Evolutionary conservation across 2,888 invertebrate genomes (phyloP).

Genomic region (Mylabris sibirica): DNA sequence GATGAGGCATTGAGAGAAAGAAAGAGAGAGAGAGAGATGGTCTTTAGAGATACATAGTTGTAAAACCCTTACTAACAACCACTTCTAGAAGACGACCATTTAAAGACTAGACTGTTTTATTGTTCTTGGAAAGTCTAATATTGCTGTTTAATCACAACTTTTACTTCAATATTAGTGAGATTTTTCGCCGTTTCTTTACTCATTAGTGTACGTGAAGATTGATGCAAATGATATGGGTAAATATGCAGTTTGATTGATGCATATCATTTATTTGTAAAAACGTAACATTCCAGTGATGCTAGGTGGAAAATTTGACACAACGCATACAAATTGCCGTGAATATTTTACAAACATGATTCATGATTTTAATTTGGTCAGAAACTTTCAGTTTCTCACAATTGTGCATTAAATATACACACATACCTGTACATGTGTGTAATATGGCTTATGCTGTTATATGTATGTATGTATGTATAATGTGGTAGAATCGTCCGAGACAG

Average conservation of each 20-base stretch:
- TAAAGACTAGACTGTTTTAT: no score
- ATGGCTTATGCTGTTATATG: not conserved
- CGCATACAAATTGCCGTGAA: constrained; percentile 27
- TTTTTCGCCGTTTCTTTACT: no score
- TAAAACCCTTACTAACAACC: no score
- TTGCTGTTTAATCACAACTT: no score
- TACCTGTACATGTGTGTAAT: constrained; percentile 26
- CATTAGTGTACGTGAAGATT: no score
- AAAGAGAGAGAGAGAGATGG: not conserved
- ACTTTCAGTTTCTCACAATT: constrained; percentile 36
- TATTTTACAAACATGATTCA: constrained; percentile 43
- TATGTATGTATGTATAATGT: constrained; percentile 22
- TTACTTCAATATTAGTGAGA: no score
- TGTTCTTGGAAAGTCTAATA: no score
- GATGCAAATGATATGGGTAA: no score
- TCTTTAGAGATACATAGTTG: no score
- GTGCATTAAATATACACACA: constrained; percentile 17
- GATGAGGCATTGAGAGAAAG: not conserved
- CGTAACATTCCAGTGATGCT: not conserved
- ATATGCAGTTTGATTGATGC: no score
- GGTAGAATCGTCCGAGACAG: constrained; percentile 19
- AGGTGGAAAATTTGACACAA: not conserved
- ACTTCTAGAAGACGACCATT: no score
- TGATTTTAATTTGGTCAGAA: constrained; percentile 41
- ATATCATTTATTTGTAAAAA: not conserved